phyloP scores from a whole-genome alignment of 2,113 vertebrate genomes.

The Epinephelus moara region DNA sequence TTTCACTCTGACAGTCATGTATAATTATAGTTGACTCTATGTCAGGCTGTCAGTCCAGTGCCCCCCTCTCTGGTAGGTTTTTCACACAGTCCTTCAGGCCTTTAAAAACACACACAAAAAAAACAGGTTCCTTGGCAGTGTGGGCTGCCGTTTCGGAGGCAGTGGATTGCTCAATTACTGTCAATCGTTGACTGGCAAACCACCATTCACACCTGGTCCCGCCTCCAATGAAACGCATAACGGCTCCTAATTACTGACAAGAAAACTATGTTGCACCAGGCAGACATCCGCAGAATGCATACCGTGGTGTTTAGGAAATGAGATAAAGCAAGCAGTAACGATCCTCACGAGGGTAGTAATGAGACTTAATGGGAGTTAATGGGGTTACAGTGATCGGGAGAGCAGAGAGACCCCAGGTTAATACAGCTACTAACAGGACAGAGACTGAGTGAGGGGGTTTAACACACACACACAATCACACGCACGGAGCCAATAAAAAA shows the following conservation, averaged over 20 bases:
- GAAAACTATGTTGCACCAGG: conserved; percentile 11
- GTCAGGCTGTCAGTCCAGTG: conserved; percentile 70
- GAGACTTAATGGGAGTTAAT: conserved; percentile 82
- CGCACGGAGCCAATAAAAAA: conserved; percentile 14
- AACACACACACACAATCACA: conserved; percentile 7
- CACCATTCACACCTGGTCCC: conserved; percentile 34
- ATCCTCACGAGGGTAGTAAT: conserved; percentile 68
- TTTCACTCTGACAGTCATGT: conserved; percentile 71
- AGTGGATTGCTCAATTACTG: conserved; percentile 69
- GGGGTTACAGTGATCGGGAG: conserved; percentile 76
- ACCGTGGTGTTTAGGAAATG: conserved; percentile 64
- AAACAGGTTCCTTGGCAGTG: conserved; percentile 28
- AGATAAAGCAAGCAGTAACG: conserved; percentile 66
- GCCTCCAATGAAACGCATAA: conserved; percentile 24
- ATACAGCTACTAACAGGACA: conserved; percentile 72
- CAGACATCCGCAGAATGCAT: conserved; percentile 54
- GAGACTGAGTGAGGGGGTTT: conserved; percentile 39
- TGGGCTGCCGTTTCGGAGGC: conserved; percentile 33
- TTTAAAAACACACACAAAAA: not conserved
- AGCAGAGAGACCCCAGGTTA: conserved; percentile 75
- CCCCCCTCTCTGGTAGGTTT: conserved; percentile 36
- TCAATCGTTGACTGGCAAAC: conserved; percentile 54
- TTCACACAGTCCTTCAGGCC: conserved; percentile 35
- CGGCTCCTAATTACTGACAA: conserved; percentile 26
- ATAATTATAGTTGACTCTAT: conserved; percentile 75